phyloP scores from a whole-genome alignment of 2,113 vertebrate species.

The Osmerus mordax region DNA sequence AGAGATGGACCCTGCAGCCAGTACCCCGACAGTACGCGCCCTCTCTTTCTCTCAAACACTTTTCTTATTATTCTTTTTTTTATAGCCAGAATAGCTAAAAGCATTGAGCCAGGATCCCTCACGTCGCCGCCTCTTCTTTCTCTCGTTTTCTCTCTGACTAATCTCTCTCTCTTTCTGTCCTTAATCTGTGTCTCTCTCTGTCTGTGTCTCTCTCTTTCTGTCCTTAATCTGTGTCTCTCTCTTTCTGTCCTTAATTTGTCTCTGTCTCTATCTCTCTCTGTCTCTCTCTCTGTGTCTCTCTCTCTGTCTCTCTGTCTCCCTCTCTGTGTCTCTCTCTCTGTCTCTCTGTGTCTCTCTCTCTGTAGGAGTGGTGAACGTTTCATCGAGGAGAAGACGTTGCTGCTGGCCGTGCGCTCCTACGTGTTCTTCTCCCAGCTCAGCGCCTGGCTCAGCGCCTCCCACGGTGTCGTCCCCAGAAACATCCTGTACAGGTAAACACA shows the following conservation, averaged over 20 bases:
- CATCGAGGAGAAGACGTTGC: conserved; percentile 94
- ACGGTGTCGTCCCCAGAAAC: conserved; percentile 95
- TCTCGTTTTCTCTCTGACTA: no score
- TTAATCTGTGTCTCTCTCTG: no score
- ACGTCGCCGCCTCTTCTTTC: no score
- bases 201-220: no score
- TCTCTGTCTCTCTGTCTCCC: neutral
- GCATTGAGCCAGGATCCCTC: neutral
- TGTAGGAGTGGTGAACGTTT: conserved; percentile 89
- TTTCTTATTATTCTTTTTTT: no score
- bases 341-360: neutral
- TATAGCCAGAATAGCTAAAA: neutral
- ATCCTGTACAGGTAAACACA: conserved; percentile 90
- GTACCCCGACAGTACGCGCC: conserved; percentile 90
- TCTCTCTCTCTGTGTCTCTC: neutral
- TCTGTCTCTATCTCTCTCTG: no score
- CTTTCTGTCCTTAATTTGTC: no score
- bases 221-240: no score
- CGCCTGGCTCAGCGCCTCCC: conserved; percentile 97
- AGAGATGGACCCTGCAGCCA: conserved; percentile 95
- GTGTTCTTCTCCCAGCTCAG: conserved; percentile 99
- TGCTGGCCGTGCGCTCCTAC: conserved; percentile 93
- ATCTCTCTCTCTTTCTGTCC: no score
- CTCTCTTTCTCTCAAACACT: no score
- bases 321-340: neutral